Conservation (phyloP, 1,140 invertebrate species). For the Mercenaria mercenaria region DNA sequence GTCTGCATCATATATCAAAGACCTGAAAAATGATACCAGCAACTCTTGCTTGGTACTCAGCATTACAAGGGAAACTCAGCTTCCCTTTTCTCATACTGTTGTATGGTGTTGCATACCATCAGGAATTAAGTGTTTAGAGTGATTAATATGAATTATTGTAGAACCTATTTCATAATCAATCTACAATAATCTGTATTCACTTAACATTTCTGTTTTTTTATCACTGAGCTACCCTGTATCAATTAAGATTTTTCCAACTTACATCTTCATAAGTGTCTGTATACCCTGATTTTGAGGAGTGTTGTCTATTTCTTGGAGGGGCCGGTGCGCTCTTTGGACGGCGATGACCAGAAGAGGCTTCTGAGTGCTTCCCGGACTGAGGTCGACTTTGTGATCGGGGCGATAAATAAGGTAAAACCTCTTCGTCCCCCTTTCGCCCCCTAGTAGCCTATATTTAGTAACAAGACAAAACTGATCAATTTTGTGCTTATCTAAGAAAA, state of each 20-base stretch:
- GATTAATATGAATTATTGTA: too few relatives aligned
- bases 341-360: constrained; percentile 42
- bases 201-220: too few relatives aligned
- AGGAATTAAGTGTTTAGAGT: too few relatives aligned
- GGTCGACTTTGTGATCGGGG: constrained; percentile 74
- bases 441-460: constrained; percentile 74
- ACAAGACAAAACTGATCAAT: constrained; percentile 37
- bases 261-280: constrained; percentile 71
- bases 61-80: too few relatives aligned
- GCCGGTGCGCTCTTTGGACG: constrained; percentile 79
- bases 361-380: constrained; percentile 55
- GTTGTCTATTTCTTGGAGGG: constrained; percentile 30
- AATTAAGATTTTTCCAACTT: constrained; percentile 55
- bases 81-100: too few relatives aligned
- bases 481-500: neutral
- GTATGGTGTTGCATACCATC: too few relatives aligned
- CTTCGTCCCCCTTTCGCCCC: constrained; percentile 80
- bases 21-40: too few relatives aligned
- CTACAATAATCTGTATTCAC: neutral
- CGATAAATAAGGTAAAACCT: constrained; percentile 82
- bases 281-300: constrained; percentile 41
- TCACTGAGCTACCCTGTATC: too few relatives aligned
- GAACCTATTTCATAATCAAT: too few relatives aligned
- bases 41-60: too few relatives aligned
- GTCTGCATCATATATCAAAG: too few relatives aligned